phyloP scores from a whole-genome alignment of 1,140 invertebrate genomes.

The Dreissena rostriformis region DNA sequence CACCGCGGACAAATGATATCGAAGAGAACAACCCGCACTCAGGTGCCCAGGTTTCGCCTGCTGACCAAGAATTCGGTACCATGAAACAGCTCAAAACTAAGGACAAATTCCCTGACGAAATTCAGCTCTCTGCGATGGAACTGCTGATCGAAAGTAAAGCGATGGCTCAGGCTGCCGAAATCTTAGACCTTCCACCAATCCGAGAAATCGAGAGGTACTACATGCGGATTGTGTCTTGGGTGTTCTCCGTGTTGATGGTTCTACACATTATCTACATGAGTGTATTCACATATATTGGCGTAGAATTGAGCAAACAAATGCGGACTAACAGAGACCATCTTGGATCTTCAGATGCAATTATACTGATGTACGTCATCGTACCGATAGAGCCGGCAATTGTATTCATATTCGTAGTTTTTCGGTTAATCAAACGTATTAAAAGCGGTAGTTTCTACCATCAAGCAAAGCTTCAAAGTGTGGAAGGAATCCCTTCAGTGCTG shows the following conservation, averaged over 20 bases:
- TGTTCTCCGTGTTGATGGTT: constrained; percentile 66
- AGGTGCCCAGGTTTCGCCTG: too few species aligned
- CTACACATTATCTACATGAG: constrained; percentile 74
- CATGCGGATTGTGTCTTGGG: constrained; percentile 63
- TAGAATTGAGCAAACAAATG: constrained; percentile 53
- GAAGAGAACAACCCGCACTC: neutral
- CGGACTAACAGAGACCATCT: constrained; percentile 46
- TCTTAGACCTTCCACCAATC: constrained; percentile 72
- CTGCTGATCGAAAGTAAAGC: constrained; percentile 61
- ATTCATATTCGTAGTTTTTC: constrained; percentile 58
- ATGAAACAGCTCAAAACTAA: too few species aligned
- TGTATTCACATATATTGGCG: constrained; percentile 66
- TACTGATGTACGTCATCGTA: constrained; percentile 62
- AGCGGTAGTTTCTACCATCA: constrained; percentile 16
- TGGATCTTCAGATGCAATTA: constrained; percentile 28
- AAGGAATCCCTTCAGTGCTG: neutral
- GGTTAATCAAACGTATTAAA: constrained; percentile 1
- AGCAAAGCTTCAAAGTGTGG: constrained; percentile 7
- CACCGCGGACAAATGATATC: constrained; percentile 62
- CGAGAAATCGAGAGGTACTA: constrained; percentile 71
- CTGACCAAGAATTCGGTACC: too few species aligned
- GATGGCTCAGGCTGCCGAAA: constrained; percentile 58
- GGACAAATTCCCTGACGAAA: too few species aligned
- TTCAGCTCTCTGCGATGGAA: constrained; percentile 59
- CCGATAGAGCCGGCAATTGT: constrained; percentile 69